phyloP scores from a whole-genome alignment of 2,113 vertebrate species.

The Pedionomus torquatus region DNA sequence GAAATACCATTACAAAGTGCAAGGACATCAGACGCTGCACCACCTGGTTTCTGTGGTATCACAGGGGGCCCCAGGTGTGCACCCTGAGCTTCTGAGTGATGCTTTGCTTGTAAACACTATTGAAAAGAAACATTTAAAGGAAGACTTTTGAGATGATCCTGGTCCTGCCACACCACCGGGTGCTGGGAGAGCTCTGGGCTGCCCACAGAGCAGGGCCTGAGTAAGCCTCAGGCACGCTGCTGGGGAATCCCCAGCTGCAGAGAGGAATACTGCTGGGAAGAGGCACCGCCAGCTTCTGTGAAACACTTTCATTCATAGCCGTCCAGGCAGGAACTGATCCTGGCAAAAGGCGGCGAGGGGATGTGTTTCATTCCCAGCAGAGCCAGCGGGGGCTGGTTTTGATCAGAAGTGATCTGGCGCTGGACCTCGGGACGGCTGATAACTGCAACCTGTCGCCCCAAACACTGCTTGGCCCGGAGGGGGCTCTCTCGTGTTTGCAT shows the following conservation, averaged over 20 bases:
- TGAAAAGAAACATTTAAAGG: background rate
- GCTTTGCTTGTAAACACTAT: background rate
- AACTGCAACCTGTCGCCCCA: background rate
- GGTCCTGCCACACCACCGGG: background rate
- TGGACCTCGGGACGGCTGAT: background rate
- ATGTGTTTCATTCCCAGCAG: constrained; percentile 46
- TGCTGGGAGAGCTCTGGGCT: background rate
- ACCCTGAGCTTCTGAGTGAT: background rate
- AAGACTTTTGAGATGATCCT: background rate
- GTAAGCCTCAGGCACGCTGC: background rate
- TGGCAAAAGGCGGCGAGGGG: background rate
- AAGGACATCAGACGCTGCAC: background rate
- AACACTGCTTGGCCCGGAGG: background rate
- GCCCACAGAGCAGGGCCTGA: background rate
- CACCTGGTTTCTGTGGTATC: background rate
- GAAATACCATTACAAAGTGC: background rate
- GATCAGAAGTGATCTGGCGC: background rate
- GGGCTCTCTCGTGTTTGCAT: background rate
- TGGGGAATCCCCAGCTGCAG: constrained; percentile 3
- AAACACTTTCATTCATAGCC: constrained; percentile 20
- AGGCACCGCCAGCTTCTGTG: background rate
- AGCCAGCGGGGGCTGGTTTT: constrained; percentile 2
- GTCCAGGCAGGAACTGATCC: background rate
- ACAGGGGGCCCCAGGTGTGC: background rate
- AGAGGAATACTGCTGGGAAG: constrained; percentile 14